phyloP scores from a whole-genome alignment of 2,113 vertebrate genomes.

The Notothenia rossii region DNA sequence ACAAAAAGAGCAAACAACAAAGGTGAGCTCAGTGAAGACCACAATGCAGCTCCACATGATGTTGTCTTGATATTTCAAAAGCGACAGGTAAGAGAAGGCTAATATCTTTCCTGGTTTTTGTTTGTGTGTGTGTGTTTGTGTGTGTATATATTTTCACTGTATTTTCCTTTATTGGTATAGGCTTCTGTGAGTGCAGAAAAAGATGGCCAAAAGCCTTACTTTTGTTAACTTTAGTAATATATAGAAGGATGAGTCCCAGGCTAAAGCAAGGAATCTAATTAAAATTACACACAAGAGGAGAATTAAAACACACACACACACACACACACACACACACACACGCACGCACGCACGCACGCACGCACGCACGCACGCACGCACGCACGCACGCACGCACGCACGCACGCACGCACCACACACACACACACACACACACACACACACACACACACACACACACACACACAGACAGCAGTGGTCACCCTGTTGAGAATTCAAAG shows the following conservation, averaged over 20 bases:
- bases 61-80: constrained; percentile 70
- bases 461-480: background rate
- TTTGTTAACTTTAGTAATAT: background rate
- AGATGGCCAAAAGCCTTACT: background rate
- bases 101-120: constrained; percentile 46
- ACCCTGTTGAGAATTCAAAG: constrained; percentile 24
- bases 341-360: background rate
- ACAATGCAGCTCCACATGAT: constrained; percentile 64
- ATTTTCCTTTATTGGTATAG: background rate
- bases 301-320: background rate
- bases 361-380: background rate
- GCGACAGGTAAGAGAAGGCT: constrained; percentile 33
- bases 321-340: background rate
- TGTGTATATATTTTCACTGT: background rate
- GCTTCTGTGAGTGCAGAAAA: constrained; percentile 15
- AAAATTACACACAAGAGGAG: background rate
- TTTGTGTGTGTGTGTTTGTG: background rate
- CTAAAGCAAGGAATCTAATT: background rate
- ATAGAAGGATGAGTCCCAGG: background rate
- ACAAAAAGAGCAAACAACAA: constrained; percentile 53
- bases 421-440: background rate
- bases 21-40: constrained; percentile 65
- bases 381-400: background rate
- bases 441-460: background rate
- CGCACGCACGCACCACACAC: background rate